A percentile compares a stretch with the other conserved stretches of the same genome.
Evolutionary conservation across 2,797 vertebrate genomes (phyloP).

Genomic region (Babyrousa celebensis): DNA sequence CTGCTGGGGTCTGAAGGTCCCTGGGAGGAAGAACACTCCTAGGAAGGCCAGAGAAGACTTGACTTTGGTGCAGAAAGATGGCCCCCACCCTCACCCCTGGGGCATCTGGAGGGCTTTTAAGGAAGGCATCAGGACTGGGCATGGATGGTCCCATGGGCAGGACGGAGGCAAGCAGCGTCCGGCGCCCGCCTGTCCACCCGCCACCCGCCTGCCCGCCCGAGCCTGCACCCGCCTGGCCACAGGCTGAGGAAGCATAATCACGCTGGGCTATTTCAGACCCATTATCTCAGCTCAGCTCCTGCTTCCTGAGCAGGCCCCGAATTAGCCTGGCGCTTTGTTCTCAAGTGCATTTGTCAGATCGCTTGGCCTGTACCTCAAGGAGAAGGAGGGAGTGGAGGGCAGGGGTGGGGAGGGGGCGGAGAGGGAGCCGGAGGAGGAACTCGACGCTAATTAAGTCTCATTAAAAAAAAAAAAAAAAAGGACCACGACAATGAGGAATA

Average conservation of each 20-base stretch:
- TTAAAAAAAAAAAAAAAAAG: constrained; percentile 85
- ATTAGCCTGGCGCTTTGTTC: constrained; percentile 89
- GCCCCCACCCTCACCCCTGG: background rate
- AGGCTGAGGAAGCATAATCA: constrained; percentile 87
- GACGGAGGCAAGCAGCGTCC: background rate
- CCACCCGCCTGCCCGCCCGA: constrained; percentile 64
- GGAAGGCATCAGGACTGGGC: background rate
- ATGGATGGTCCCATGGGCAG: background rate
- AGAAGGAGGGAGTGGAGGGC: constrained; percentile 70
- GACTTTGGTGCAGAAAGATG: background rate
- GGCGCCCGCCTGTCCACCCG: constrained; percentile 48
- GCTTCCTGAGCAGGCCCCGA: constrained; percentile 90
- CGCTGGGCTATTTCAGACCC: constrained; percentile 89
- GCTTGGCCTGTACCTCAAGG: constrained; percentile 82
- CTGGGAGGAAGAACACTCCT: background rate
- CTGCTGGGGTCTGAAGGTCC: background rate
- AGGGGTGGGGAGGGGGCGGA: constrained; percentile 62
- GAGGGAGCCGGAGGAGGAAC: constrained; percentile 86
- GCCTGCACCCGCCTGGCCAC: constrained; percentile 81
- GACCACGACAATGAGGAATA: constrained; percentile 84
- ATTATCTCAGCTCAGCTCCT: constrained; percentile 90
- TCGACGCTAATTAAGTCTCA: constrained; percentile 91
- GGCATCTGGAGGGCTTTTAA: constrained; percentile 13
- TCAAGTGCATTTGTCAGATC: constrained; percentile 88
- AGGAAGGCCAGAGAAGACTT: constrained; percentile 19